These are phyloP conservation scores for Netelia fuscicornis DNA, from an alignment of 2,888 invertebrate species.

Conservation along the genomic window DNA sequence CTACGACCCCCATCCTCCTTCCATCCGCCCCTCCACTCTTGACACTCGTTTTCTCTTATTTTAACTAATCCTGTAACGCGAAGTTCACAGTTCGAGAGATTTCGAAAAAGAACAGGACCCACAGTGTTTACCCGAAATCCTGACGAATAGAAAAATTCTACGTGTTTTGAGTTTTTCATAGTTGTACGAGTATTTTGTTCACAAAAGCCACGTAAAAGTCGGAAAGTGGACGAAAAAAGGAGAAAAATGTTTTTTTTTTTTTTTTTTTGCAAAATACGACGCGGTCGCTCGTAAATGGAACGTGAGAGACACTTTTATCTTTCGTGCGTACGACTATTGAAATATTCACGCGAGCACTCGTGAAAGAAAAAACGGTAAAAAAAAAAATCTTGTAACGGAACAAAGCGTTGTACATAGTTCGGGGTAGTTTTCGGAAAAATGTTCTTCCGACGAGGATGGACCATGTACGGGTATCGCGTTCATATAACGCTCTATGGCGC, in stretches of 20 bases:
- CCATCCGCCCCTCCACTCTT: not conserved
- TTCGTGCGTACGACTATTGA: too few relatives aligned
- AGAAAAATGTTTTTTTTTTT: too few relatives aligned
- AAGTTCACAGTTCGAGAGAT: not conserved
- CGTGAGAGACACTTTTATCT: too few relatives aligned
- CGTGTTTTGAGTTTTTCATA: too few relatives aligned
- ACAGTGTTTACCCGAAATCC: not conserved
- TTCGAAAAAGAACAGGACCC: not conserved
- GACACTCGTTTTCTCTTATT: not conserved
- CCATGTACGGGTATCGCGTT: not conserved
- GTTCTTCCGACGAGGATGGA: not conserved
- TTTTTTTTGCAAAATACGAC: too few relatives aligned
- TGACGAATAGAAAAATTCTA: not conserved
- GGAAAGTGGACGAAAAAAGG: too few relatives aligned
- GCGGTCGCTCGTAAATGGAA: too few relatives aligned
- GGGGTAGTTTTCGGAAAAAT: not conserved
- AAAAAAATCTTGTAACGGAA: not conserved
- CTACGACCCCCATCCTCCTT: not conserved
- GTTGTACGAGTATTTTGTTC: too few relatives aligned
- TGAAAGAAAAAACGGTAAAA: not conserved
- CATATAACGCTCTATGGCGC: not conserved
- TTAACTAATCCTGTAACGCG: not conserved
- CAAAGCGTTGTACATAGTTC: too few relatives aligned
- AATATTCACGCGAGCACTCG: not conserved
- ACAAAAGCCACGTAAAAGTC: too few relatives aligned